Evolutionary conservation across 92 coral and sea anemone species (phyloP).

Genomic region (Hydrozoanthus gracilis): DNA sequence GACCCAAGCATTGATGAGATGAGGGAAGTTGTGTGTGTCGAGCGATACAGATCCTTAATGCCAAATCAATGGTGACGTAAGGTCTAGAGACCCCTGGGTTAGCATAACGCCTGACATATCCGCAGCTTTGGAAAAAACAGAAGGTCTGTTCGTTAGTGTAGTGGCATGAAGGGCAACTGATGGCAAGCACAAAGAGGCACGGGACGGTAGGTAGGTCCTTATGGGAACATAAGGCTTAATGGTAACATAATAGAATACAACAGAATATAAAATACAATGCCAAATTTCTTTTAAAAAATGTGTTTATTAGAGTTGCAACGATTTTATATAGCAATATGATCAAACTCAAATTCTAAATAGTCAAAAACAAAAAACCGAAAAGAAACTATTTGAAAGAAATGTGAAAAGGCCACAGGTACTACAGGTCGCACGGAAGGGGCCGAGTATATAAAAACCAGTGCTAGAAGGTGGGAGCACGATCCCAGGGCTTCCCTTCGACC

Average conservation of each 20-base stretch:
- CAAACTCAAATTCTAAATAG: neutral
- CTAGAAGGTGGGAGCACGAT: conserved; percentile 45
- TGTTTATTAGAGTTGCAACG: neutral
- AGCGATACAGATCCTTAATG: too few relatives aligned
- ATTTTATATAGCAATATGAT: too few relatives aligned
- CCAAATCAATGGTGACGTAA: conserved; percentile 43
- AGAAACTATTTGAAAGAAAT: neutral
- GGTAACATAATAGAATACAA: neutral
- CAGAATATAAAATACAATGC: too few relatives aligned
- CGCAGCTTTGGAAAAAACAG: conserved; percentile 60
- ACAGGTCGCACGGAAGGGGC: conserved; percentile 69
- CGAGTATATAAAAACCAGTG: conserved; percentile 42
- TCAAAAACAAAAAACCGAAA: neutral
- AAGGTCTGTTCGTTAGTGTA: conserved; percentile 58
- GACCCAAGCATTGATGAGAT: too few relatives aligned
- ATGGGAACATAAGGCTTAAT: neutral
- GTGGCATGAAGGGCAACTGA: conserved; percentile 42
- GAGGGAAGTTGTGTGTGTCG: too few relatives aligned
- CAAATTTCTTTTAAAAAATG: too few relatives aligned
- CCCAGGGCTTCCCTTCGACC: neutral
- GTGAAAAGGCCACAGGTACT: conserved; percentile 67
- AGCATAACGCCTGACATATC: conserved; percentile 14
- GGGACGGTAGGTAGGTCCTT: conserved; percentile 58
- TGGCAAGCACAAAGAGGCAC: conserved; percentile 55
- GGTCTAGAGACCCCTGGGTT: conserved; percentile 48